Conservation (phyloP, 2,888 invertebrate genomes). For the Orthosia cruda region DNA sequence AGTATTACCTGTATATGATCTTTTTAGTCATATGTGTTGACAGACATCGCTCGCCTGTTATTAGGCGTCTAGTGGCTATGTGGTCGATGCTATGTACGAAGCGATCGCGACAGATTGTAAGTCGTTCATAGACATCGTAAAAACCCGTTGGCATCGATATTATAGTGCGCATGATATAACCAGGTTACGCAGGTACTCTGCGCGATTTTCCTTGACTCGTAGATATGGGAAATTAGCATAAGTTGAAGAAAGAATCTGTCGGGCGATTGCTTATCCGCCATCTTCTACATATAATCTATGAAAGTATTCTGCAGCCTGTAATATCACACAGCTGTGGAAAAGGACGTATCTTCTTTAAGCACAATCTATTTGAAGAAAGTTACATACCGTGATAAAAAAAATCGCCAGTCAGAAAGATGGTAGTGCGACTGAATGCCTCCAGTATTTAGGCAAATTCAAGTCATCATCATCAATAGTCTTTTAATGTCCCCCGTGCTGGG, state of each 20-base stretch:
- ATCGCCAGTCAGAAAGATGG: background rate
- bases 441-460: no score
- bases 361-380: background rate
- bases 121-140: constrained; percentile 26
- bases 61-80: no score
- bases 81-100: no score
- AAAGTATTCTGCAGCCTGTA: background rate
- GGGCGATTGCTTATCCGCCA: no score
- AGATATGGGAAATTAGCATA: constrained; percentile 8
- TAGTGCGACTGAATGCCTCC: background rate
- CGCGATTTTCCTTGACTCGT: constrained; percentile 15
- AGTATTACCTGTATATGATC: no score
- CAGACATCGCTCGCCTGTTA: no score
- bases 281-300: background rate
- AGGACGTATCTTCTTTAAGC: background rate
- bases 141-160: constrained; percentile 48
- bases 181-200: constrained; percentile 3
- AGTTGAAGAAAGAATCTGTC: background rate
- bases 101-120: constrained; percentile 30
- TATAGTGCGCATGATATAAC: constrained; percentile 18
- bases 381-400: background rate
- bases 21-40: no score
- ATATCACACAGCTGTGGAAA: background rate
- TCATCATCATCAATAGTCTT: no score
- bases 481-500: no score